Evolutionary conservation across 2,888 invertebrate genomes (phyloP), one percentile per base, ranked within the genome.

Genomic region (Camponotus fellah): DNA sequence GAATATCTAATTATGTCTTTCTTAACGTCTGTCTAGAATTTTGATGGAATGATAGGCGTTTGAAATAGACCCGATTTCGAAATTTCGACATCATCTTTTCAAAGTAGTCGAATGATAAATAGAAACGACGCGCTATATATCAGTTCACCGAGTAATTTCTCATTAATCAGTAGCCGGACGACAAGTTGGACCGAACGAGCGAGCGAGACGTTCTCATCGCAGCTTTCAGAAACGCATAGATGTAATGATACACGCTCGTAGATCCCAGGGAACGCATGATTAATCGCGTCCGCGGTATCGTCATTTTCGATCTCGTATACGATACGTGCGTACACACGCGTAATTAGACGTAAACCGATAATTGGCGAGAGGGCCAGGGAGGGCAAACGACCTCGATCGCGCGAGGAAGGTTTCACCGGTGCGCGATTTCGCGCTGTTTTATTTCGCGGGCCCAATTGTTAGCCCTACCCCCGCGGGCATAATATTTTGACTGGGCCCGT

Each of bases 341-440:
- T 75, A 82, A 82, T 82, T 82, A 75, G 81, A 26, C 26, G 75
- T 75, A 82, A 82, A 65, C 75, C 81, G 81, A 82, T 82, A 82
- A 82, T 82, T 82, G 81, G 56, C 81, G 34, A 14, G 56, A 32
- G 75, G 65, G 81, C 75, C 81, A 68, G 58, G 56, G 56, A 77
- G 77, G 77, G 53, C 74, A 56, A 40, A 43, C 43, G 62, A 43
- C 81, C 75, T 82, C 62, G 74, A 82, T 64, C 74, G 49, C 53
- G 46, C 43, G 56, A 49, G 37, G 37, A 37, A 37, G 56, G 26
- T 10, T 46, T 21, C 71, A 40, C 3, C n/a, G 49, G 53, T 2
- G 26, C 68, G 56, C 68, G 56, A 77, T 68, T 77, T 68, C 77
- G 56, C 77, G 46, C 26, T 46, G 49, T 9, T 75, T 75, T 74